phyloP scores from a whole-genome alignment of 2,113 vertebrate species.

The Burhinus oedicnemus region DNA sequence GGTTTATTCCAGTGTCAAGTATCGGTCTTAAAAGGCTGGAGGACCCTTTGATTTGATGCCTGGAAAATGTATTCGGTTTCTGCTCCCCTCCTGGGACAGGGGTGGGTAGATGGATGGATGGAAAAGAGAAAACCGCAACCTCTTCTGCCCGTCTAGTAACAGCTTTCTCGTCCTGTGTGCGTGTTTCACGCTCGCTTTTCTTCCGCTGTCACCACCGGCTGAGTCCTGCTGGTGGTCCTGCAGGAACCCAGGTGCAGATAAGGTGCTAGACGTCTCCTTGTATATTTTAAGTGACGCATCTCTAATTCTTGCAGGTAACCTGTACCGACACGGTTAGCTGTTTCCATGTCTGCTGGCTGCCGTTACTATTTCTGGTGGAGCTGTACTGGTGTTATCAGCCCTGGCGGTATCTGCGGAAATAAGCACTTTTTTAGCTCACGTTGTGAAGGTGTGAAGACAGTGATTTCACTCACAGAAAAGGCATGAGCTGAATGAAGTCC shows the following conservation, averaged over 20 bases:
- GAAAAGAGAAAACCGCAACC: neutral
- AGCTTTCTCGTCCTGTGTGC: neutral
- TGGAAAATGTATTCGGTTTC: neutral
- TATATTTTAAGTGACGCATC: neutral
- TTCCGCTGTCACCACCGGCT: neutral
- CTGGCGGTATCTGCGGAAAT: neutral
- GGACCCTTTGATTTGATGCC: neutral
- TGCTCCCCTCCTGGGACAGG: neutral
- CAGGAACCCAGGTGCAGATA: neutral
- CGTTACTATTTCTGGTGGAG: neutral
- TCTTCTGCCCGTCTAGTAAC: neutral
- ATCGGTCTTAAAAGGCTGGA: neutral
- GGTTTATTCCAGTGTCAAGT: slow-evolving; percentile 3
- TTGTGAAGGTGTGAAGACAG: neutral
- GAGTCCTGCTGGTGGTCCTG: neutral
- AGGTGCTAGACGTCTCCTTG: neutral
- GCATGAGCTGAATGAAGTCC: neutral
- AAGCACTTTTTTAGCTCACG: neutral
- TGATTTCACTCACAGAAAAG: neutral
- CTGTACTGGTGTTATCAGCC: neutral
- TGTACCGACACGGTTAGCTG: fast-evolving
- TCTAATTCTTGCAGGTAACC: neutral
- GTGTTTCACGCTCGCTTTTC: neutral
- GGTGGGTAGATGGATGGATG: neutral
- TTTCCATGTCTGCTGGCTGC: neutral